phyloP scores from a whole-genome alignment of 2,113 vertebrate species.

The Aix galericulata region DNA sequence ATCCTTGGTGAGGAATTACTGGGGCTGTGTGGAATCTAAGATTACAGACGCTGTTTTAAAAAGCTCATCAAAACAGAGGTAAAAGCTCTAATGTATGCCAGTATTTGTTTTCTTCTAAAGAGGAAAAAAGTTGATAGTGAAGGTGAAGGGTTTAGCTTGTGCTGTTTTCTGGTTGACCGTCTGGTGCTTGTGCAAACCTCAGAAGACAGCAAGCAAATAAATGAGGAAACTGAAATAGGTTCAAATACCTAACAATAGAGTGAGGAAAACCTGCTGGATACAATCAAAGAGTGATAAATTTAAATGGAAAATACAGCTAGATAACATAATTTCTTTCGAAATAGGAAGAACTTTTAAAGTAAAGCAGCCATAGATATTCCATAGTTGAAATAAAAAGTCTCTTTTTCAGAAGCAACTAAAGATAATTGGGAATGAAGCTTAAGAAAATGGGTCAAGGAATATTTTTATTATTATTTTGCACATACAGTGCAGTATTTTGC shows the following conservation, averaged over 20 bases:
- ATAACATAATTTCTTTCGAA: neutral
- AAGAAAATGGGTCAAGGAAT: slow-evolving; percentile 40
- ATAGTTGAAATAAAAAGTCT: neutral
- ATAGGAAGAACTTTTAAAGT: slow-evolving; percentile 8
- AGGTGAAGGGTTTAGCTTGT: neutral
- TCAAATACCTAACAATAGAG: neutral
- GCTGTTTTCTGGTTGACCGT: neutral
- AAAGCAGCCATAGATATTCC: neutral
- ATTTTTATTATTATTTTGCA: slow-evolving; percentile 59
- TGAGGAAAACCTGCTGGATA: neutral
- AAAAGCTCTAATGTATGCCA: neutral
- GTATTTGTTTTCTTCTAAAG: slow-evolving; percentile 17
- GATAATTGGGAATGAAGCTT: slow-evolving; percentile 58
- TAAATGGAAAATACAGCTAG: neutral
- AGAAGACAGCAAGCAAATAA: neutral
- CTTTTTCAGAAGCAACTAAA: slow-evolving; percentile 13
- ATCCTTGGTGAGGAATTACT: neutral
- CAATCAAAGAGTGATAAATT: neutral
- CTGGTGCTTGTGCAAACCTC: neutral
- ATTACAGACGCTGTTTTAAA: neutral
- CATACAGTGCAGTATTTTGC: slow-evolving; percentile 5
- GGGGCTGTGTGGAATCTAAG: neutral
- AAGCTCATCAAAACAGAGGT: neutral
- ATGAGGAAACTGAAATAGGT: neutral
- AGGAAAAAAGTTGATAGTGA: neutral